Conservation (phyloP, 2,113 vertebrate genomes). For the Melanerpes aurifrons region DNA sequence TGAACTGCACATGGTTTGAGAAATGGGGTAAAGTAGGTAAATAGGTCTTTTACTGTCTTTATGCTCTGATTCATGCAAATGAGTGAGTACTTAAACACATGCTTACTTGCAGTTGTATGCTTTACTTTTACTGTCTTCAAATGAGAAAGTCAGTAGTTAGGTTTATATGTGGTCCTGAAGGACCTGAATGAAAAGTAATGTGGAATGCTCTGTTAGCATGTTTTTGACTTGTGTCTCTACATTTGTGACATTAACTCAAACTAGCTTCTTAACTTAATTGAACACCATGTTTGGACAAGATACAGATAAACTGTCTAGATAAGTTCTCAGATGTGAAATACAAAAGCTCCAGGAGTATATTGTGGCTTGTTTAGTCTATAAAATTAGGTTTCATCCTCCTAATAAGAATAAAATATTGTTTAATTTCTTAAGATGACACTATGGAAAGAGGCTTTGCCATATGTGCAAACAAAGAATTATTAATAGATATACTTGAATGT, state of each 20-base stretch:
- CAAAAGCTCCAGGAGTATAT: not conserved
- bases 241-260: not conserved
- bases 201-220: not conserved
- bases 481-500: not conserved
- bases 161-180: slow-evolving; percentile 8
- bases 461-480: not conserved
- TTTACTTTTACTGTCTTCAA: slow-evolving; percentile 28
- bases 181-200: not conserved
- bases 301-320: not conserved
- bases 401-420: not conserved
- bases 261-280: not conserved
- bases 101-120: slow-evolving; percentile 28
- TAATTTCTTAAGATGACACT: not conserved
- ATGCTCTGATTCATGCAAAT: slow-evolving; percentile 47
- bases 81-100: slow-evolving; percentile 47
- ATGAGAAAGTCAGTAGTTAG: slow-evolving; percentile 33
- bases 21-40: slow-evolving; percentile 33
- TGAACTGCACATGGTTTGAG: slow-evolving; percentile 18
- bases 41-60: slow-evolving; percentile 45
- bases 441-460: not conserved
- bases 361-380: not conserved
- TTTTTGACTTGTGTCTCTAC: not conserved
- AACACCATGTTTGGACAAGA: not conserved
- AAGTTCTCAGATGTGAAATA: not conserved
- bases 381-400: not conserved